A percentile compares a stretch with the other conserved stretches of the same genome.
These are phyloP conservation scores for Ptychobarbus kaznakovi DNA, from an alignment of 2,797 vertebrate genomes.

Conservation along the genomic window DNA sequence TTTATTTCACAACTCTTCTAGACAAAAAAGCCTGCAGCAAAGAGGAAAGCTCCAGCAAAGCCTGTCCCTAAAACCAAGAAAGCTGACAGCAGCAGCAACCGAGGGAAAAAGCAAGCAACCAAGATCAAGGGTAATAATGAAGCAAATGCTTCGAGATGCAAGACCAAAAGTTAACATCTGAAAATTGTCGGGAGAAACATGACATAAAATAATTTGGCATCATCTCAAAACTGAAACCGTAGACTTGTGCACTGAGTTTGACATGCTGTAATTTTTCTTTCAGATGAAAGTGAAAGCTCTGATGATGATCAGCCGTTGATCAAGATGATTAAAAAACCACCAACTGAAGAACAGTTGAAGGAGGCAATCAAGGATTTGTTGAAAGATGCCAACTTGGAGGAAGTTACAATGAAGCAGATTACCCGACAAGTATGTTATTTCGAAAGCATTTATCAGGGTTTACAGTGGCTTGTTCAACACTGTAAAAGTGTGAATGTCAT, in stretches of 20 bases:
- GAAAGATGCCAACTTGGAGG: slow-evolving; percentile 89
- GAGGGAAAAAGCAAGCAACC: slow-evolving; percentile 82
- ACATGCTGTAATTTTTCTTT: neutral
- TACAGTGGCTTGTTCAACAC: neutral
- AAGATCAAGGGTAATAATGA: slow-evolving; percentile 81
- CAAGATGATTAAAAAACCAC: slow-evolving; percentile 89
- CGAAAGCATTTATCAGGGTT: neutral
- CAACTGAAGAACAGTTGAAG: slow-evolving; percentile 88
- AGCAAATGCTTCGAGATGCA: neutral
- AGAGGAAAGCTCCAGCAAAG: slow-evolving; percentile 65
- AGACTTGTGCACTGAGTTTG: neutral
- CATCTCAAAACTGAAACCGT: neutral
- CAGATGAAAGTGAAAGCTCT: slow-evolving; percentile 83
- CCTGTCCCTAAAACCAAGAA: slow-evolving; percentile 89
- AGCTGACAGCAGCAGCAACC: slow-evolving; percentile 92
- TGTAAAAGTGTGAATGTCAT: neutral
- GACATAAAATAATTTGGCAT: neutral
- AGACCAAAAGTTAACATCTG: neutral
- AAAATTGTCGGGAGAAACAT: neutral
- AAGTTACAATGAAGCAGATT: slow-evolving; percentile 97
- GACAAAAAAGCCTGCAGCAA: slow-evolving; percentile 81
- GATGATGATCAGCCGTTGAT: slow-evolving; percentile 94
- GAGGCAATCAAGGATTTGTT: slow-evolving; percentile 87
- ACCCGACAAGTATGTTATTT: slow-evolving; percentile 85
- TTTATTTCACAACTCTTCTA: slow-evolving; percentile 60